These are phyloP conservation scores for Micrasema minimum DNA, from an alignment of 1,140 invertebrate species.

Conservation along the genomic window DNA sequence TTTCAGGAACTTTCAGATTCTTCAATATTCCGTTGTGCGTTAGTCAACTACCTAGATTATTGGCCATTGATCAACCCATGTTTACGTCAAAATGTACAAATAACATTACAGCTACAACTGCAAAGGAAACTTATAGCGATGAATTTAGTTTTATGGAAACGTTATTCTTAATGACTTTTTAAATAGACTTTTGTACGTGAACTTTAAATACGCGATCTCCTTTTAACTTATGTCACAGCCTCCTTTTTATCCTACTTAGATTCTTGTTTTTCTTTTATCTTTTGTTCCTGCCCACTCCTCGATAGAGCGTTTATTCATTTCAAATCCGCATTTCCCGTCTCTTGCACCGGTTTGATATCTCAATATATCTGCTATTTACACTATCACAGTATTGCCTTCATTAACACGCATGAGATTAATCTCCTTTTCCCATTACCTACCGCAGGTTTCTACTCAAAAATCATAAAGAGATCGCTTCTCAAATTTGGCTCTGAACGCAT, in stretches of 20 bases:
- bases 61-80: not conserved
- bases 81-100: slow-evolving; percentile 16
- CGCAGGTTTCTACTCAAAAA: too few relatives aligned
- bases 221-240: slow-evolving; percentile 54
- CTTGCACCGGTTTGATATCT: slow-evolving; percentile 13
- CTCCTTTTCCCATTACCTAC: not conserved
- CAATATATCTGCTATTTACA: slow-evolving; percentile 50
- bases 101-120: not conserved
- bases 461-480: too few relatives aligned
- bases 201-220: slow-evolving; percentile 51
- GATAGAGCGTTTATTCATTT: slow-evolving; percentile 54
- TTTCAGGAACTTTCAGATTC: not conserved
- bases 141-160: slow-evolving; percentile 37
- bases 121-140: too few relatives aligned
- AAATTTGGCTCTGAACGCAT: too few relatives aligned
- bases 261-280: slow-evolving; percentile 46
- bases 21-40: too few relatives aligned
- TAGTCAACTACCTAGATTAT: not conserved
- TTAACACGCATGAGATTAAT: slow-evolving; percentile 11
- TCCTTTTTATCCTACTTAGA: slow-evolving; percentile 53
- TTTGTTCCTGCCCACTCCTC: slow-evolving; percentile 41
- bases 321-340: slow-evolving; percentile 43
- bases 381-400: slow-evolving; percentile 53
- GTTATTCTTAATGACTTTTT: slow-evolving; percentile 50
- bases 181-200: slow-evolving; percentile 51